Evolutionary conservation across 1,140 invertebrate species (phyloP).

Genomic region (Oncopeltus fasciatus): DNA sequence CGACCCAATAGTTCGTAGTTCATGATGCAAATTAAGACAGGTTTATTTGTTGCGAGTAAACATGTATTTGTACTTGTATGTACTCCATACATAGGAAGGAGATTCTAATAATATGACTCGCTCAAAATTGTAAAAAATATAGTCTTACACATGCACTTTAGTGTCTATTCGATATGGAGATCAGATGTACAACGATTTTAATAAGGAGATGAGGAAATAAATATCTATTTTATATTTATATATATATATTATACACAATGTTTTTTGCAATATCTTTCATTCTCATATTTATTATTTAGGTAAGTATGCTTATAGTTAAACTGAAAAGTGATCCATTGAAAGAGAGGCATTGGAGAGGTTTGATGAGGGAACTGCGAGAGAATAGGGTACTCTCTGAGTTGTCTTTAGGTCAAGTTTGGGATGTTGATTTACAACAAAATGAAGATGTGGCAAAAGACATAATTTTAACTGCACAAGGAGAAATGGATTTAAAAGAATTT

Average conservation of each 20-base stretch:
- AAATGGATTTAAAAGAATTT: conserved; percentile 99
- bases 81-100: no score
- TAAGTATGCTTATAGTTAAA: conserved; percentile 94
- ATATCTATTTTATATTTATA: background rate
- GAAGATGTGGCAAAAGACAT: conserved; percentile 90
- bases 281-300: conserved; percentile 33
- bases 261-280: background rate
- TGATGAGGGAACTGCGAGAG: conserved; percentile 86
- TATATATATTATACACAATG: background rate
- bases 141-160: no score
- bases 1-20: no score
- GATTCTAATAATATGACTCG: no score
- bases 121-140: no score
- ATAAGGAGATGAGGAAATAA: no score
- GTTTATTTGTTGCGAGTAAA: no score
- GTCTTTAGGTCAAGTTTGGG: conserved; percentile 96
- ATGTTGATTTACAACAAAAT: conserved; percentile 88
- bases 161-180: no score
- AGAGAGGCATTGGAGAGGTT: conserved; percentile 96
- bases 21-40: no score
- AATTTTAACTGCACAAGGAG: conserved; percentile 93
- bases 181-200: no score
- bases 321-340: conserved; percentile 98
- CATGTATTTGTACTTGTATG: no score
- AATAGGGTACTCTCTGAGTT: conserved; percentile 92